phyloP scores from a whole-genome alignment of 2,888 invertebrate genomes.

The Bombylius major region DNA sequence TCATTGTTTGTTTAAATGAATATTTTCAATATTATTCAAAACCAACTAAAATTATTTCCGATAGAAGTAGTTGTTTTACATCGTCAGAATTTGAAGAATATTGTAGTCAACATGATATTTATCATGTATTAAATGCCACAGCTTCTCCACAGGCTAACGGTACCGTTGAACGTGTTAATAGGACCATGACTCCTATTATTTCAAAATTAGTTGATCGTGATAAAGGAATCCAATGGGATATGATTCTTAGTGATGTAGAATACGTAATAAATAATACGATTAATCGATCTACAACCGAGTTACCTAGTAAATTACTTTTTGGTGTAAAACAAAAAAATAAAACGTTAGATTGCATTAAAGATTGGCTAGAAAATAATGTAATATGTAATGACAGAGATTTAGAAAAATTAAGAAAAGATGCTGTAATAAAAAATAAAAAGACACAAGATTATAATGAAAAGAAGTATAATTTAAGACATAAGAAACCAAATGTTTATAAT shows the following conservation, averaged over 20 bases:
- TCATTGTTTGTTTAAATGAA: too few species aligned
- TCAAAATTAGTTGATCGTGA: not conserved
- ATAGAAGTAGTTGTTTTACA: too few species aligned
- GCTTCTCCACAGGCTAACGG: constrained; percentile 1
- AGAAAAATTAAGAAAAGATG: not conserved
- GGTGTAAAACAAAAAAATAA: not conserved
- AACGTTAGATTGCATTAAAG: too few species aligned
- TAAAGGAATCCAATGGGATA: not conserved
- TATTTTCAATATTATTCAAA: too few species aligned
- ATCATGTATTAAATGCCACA: too few species aligned
- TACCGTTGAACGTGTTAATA: not conserved
- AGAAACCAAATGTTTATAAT: not conserved
- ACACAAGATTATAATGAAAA: not conserved
- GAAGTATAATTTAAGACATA: not conserved
- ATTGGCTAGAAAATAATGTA: not conserved
- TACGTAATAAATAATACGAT: not conserved
- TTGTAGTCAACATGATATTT: too few species aligned
- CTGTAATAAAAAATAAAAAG: not conserved
- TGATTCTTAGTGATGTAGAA: not conserved
- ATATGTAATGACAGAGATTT: not conserved
- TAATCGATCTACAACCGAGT: not conserved
- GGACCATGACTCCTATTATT: not conserved
- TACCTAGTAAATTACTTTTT: not conserved
- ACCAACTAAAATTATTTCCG: too few species aligned
- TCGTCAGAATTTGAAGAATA: too few species aligned